Conservation (phyloP, 92 coral and sea anemone genomes). For the Heliopora coerulea region DNA sequence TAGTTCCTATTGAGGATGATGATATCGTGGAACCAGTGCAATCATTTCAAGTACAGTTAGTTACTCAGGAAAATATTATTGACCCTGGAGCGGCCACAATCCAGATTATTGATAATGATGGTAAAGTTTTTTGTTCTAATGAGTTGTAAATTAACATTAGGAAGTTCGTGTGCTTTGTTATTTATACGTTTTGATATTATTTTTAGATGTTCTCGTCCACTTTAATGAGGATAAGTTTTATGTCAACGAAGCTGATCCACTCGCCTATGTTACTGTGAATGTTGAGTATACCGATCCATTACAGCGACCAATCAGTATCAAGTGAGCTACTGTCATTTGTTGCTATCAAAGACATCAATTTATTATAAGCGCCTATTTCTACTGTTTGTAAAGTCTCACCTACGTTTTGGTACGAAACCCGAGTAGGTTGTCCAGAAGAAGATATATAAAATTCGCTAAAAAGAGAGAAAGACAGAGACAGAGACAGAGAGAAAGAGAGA, state of each 20-base stretch:
- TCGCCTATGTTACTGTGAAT: not conserved
- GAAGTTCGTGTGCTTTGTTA: not conserved
- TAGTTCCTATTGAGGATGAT: constrained; percentile 34
- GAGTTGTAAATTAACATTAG: too few relatives aligned
- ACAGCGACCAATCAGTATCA: constrained; percentile 16
- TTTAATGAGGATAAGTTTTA: not conserved
- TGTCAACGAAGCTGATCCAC: not conserved
- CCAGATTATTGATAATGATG: constrained; percentile 46
- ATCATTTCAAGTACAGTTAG: constrained; percentile 19
- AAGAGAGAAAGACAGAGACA: too few relatives aligned
- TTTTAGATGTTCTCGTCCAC: constrained; percentile 17
- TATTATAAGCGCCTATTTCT: too few relatives aligned
- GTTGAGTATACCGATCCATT: not conserved
- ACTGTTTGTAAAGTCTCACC: too few relatives aligned
- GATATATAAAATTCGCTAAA: too few relatives aligned
- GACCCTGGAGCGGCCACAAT: constrained; percentile 24
- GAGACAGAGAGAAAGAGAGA: too few relatives aligned
- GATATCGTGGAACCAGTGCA: constrained; percentile 36
- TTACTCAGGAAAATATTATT: not conserved
- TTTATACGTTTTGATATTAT: not conserved
- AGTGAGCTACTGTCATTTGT: constrained; percentile 1
- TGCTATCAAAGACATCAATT: too few relatives aligned
- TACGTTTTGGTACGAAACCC: too few relatives aligned
- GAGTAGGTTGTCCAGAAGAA: not conserved
- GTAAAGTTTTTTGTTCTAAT: constrained; percentile 12